Evolutionary conservation across 1,140 invertebrate species (phyloP), one percentile per base, ranked within the genome.

Genomic region (Cotesia vestalis): DNA sequence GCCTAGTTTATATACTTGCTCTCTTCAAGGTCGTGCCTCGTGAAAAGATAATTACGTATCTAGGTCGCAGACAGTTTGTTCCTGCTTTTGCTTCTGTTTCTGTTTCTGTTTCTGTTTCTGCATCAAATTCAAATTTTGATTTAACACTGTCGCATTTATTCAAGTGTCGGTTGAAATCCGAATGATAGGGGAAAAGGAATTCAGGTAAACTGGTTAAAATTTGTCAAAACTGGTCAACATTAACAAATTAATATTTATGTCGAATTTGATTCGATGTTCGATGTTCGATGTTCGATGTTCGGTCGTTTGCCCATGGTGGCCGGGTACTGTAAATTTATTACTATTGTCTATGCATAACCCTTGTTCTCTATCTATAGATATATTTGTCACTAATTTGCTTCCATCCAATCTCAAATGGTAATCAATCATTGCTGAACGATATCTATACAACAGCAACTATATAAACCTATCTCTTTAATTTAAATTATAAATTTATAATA

Each of bases 11-110:
- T 74, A 77, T 78, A 78, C 78, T 81, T 79, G 76, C 69, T 74
- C 75, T 66, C 76, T 77, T 70, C 80, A 83, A 81, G 80, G 80
- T 80, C 77, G 77, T 72, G 72, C 79, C 75, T 76, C 76, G 78
- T 78, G 79, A 81, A 79, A 78, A 81, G 77, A 81, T 81, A 80
- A 82, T 80, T 81, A 82, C 79, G 78, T 78, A 83, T 81, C 79
- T 83, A 69, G 80, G 80, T 83, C 81, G 75, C 77, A 76, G 76
- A 72, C 75, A 73, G 72, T 79, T 79, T 79, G 76, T 78, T 77
- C 74, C 59, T 72, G 61, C 5, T n/a, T 34, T 40, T 14, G 14
- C 2, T 20, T 9, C 9, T 27, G 27, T 59, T 59, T 59, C 27
- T 59, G 8, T 20, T 20, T 14, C 20, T 20, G 17, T 55, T 27